Evolutionary conservation across 2,113 vertebrate genomes (phyloP).

Genomic region (Menidia beryllina): DNA sequence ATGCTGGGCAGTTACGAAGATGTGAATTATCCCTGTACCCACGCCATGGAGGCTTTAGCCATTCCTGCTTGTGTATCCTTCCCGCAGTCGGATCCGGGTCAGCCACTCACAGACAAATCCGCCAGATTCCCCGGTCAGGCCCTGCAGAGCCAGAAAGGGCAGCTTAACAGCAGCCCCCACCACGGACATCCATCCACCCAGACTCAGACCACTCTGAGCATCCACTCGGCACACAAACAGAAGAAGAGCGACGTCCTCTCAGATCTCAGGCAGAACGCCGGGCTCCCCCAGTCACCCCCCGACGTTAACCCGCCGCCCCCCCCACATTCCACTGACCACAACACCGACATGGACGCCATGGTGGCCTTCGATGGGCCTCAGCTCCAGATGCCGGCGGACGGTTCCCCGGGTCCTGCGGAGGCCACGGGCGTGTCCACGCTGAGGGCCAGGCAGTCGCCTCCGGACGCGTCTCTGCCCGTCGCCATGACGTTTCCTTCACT

Average conservation of each 20-base stretch:
- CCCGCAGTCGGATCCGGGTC: slow-evolving; percentile 65
- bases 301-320: slow-evolving; percentile 74
- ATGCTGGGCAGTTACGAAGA: slow-evolving; percentile 96
- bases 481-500: slow-evolving; percentile 84
- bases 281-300: slow-evolving; percentile 67
- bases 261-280: slow-evolving; percentile 50
- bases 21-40: slow-evolving; percentile 78
- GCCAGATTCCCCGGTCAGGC: slow-evolving; percentile 73
- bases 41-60: slow-evolving; percentile 68
- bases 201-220: slow-evolving; percentile 57
- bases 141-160: slow-evolving; percentile 55
- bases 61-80: slow-evolving; percentile 56
- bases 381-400: slow-evolving; percentile 35
- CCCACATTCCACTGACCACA: slow-evolving; percentile 85
- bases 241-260: slow-evolving; percentile 62
- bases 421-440: slow-evolving; percentile 51
- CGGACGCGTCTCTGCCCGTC: slow-evolving; percentile 64
- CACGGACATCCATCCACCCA: slow-evolving; percentile 64
- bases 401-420: slow-evolving; percentile 31
- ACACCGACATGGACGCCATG: slow-evolving; percentile 66
- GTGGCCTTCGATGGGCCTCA: slow-evolving; percentile 40
- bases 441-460: slow-evolving; percentile 63
- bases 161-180: slow-evolving; percentile 54
- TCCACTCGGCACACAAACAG: slow-evolving; percentile 57
- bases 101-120: slow-evolving; percentile 69